phyloP scores from a whole-genome alignment of 2,797 vertebrate genomes.

The Chelon auratus region DNA sequence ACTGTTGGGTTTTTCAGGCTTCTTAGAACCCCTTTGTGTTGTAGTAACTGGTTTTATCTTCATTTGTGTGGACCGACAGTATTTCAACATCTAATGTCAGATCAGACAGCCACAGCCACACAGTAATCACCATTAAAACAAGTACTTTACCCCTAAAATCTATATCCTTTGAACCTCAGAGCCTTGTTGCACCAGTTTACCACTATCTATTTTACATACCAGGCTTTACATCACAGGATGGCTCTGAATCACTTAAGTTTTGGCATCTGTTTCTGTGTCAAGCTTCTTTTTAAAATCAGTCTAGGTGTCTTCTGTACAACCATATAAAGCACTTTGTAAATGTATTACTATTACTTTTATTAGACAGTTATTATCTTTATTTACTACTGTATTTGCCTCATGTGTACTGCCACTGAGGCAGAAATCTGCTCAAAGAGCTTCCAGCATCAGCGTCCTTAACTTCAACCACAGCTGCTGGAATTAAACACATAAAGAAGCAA shows the following conservation, averaged over 20 bases:
- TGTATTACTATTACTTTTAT: neutral
- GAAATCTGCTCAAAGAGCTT: conserved; percentile 1
- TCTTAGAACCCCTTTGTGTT: too few species aligned
- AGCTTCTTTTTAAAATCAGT: neutral
- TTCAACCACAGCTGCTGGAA: conserved; percentile 12
- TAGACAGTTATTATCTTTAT: neutral
- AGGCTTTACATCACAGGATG: neutral
- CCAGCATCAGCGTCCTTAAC: conserved; percentile 18
- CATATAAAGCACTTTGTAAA: neutral
- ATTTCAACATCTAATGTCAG: conserved; percentile 26
- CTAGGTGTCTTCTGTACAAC: neutral
- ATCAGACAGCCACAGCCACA: conserved; percentile 30
- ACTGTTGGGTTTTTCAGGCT: too few species aligned
- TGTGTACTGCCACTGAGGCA: neutral
- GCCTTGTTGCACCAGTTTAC: neutral
- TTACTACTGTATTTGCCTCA: neutral
- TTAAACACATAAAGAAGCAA: conserved; percentile 15
- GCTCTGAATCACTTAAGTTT: conserved; percentile 8
- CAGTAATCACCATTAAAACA: conserved; percentile 19
- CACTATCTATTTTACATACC: neutral
- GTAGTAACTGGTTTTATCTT: neutral
- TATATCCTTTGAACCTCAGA: neutral
- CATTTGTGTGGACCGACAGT: neutral
- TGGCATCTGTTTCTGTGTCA: neutral
- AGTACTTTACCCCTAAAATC: conserved; percentile 8